Evolutionary conservation across 2,888 invertebrate species (phyloP).

Genomic region (Pilophorus perplexus): DNA sequence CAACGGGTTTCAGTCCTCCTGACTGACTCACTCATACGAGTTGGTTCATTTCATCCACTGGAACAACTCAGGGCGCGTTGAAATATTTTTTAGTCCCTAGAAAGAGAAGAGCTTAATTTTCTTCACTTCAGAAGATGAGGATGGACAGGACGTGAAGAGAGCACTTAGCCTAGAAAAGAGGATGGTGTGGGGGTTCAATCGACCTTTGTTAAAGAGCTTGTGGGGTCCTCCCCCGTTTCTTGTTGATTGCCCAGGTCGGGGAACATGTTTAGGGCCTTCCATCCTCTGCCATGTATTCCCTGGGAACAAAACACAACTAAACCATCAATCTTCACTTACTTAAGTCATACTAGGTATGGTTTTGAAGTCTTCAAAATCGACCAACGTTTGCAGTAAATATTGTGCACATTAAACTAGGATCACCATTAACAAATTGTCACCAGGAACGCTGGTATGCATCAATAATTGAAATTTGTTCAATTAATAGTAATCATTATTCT

Average conservation of each 20-base stretch:
- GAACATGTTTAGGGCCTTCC: too few relatives aligned
- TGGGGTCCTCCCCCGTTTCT: constrained; percentile 6
- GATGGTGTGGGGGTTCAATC: constrained; percentile 1
- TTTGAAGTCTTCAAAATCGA: too few relatives aligned
- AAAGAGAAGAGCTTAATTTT: constrained; percentile 3
- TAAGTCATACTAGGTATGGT: too few relatives aligned
- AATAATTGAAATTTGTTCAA: too few relatives aligned
- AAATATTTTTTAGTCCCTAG: neutral
- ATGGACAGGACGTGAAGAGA: neutral
- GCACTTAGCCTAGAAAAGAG: constrained; percentile 13
- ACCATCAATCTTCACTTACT: too few relatives aligned
- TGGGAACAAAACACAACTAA: too few relatives aligned
- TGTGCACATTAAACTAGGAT: too few relatives aligned
- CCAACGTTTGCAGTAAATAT: too few relatives aligned
- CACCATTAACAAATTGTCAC: too few relatives aligned
- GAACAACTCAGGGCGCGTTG: neutral
- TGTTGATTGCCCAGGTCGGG: constrained; percentile 11
- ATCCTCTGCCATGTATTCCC: too few relatives aligned
- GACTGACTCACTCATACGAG: neutral
- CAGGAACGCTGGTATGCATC: too few relatives aligned
- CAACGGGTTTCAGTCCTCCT: neutral
- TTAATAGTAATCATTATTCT: too few relatives aligned
- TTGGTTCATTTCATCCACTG: neutral
- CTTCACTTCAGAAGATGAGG: neutral
- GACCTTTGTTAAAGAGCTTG: constrained; percentile 6